Conservation (phyloP, 2,888 invertebrate genomes). For the Salpingus planirostris region DNA sequence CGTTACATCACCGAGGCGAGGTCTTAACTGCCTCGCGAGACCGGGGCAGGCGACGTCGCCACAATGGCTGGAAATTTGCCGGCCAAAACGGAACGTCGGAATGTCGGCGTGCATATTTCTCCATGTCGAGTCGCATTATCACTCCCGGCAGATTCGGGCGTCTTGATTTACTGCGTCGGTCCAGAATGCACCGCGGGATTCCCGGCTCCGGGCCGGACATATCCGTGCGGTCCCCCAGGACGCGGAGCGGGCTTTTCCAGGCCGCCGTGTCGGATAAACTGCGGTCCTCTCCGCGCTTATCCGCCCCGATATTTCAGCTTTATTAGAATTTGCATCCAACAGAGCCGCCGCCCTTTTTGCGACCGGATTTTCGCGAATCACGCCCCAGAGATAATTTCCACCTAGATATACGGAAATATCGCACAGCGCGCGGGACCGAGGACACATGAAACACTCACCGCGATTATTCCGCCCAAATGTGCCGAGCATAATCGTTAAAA, state of each 20-base stretch:
- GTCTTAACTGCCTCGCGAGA: slow-evolving; percentile 23
- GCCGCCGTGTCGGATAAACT: slow-evolving; percentile 14
- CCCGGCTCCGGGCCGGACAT: slow-evolving; percentile 12
- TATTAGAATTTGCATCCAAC: slow-evolving; percentile 16
- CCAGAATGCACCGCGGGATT: slow-evolving; percentile 13
- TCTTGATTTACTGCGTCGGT: slow-evolving; percentile 28
- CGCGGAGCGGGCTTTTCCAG: slow-evolving; percentile 11
- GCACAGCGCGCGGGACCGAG: too few relatives aligned
- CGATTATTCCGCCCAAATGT: too few relatives aligned
- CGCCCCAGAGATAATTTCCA: background rate
- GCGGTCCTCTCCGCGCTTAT: slow-evolving; percentile 12
- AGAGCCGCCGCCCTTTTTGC: slow-evolving; percentile 1
- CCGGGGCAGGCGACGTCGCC: too few relatives aligned
- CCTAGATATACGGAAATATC: too few relatives aligned
- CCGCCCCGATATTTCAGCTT: slow-evolving; percentile 14
- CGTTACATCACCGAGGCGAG: too few relatives aligned
- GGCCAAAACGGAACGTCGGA: slow-evolving; percentile 22
- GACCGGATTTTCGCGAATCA: background rate
- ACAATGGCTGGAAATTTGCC: slow-evolving; percentile 21
- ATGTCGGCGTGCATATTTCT: slow-evolving; percentile 27
- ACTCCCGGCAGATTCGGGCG: slow-evolving; percentile 29
- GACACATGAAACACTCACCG: too few relatives aligned
- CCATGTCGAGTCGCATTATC: slow-evolving; percentile 29
- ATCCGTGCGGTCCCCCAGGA: slow-evolving; percentile 18
- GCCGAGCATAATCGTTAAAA: too few relatives aligned